phyloP scores from a whole-genome alignment of 2,113 vertebrate species.

The Helogale parvula region DNA sequence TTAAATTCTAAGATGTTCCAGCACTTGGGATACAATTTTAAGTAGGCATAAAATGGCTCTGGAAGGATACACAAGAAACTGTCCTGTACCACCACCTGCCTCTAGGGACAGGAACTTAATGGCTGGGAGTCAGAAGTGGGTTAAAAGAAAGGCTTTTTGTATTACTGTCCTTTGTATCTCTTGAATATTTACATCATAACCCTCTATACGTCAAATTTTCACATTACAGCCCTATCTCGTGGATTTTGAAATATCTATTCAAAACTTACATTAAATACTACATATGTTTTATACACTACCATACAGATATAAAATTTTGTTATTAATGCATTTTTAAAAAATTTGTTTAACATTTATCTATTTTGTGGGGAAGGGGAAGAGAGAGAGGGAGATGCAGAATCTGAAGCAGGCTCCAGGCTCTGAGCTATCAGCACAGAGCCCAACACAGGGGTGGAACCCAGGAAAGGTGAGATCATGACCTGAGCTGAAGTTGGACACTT shows the following conservation, averaged over 20 bases:
- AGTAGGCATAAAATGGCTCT: slow-evolving; percentile 13
- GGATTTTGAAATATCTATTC: slow-evolving; percentile 27
- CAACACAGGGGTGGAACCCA: no score
- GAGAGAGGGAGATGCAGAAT: no score
- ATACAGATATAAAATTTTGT: not conserved
- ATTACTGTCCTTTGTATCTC: not conserved
- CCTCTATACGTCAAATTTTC: not conserved
- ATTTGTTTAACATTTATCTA: not conserved
- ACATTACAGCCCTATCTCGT: not conserved
- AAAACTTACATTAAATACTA: slow-evolving; percentile 10
- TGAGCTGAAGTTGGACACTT: no score
- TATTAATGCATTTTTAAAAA: slow-evolving; percentile 11
- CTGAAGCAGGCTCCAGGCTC: no score
- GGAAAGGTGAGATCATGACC: no score
- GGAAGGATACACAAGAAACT: not conserved
- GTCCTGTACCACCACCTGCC: not conserved
- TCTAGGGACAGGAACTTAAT: not conserved
- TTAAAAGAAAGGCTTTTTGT: slow-evolving; percentile 3
- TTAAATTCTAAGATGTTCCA: not conserved
- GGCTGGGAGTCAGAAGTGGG: not conserved
- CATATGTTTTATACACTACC: not conserved
- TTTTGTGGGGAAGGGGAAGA: no score
- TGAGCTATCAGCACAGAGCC: no score
- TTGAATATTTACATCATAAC: not conserved
- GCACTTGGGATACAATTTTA: not conserved